These are phyloP conservation scores for Drosophila basisetae DNA, from an alignment of 2,888 invertebrate species.

Conservation along the genomic window DNA sequence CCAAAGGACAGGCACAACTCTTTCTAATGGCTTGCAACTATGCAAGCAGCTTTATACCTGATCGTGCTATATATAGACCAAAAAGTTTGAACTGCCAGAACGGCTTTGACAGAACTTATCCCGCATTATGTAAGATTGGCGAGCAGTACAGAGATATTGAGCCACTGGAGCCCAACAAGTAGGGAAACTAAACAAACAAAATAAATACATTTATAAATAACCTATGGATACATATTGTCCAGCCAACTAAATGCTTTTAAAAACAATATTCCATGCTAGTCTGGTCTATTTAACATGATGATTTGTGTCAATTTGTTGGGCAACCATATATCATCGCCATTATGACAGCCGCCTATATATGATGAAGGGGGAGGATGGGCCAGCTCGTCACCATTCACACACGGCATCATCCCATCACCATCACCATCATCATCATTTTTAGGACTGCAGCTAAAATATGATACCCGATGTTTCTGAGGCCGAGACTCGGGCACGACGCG, in stretches of 20 bases:
- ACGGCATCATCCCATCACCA: slow-evolving; percentile 36
- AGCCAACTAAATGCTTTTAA: slow-evolving; percentile 5
- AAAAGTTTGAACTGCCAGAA: slow-evolving; percentile 50
- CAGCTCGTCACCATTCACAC: slow-evolving; percentile 40
- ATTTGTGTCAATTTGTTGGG: slow-evolving; percentile 60
- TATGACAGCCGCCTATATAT: slow-evolving; percentile 57
- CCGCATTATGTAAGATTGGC: slow-evolving; percentile 50
- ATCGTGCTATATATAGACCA: slow-evolving; percentile 50
- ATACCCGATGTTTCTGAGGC: slow-evolving; percentile 68
- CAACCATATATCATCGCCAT: slow-evolving; percentile 68
- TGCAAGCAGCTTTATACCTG: slow-evolving; percentile 50
- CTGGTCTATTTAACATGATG: slow-evolving; percentile 63
- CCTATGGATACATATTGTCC: slow-evolving; percentile 30
- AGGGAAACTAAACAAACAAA: neutral
- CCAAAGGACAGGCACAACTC: slow-evolving; percentile 14
- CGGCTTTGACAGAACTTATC: slow-evolving; percentile 49
- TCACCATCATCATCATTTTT: slow-evolving; percentile 46
- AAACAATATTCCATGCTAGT: slow-evolving; percentile 11
- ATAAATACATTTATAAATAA: neutral
- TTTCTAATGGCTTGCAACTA: slow-evolving; percentile 71
- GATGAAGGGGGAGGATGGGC: slow-evolving; percentile 8
- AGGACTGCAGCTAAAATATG: slow-evolving; percentile 69
- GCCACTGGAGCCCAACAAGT: slow-evolving; percentile 29
- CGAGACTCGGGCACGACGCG: slow-evolving; percentile 41
- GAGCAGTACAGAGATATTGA: slow-evolving; percentile 53